These are phyloP conservation scores for Maccullochella peelii DNA, from an alignment of 2,113 vertebrate species.

Conservation along the genomic window DNA sequence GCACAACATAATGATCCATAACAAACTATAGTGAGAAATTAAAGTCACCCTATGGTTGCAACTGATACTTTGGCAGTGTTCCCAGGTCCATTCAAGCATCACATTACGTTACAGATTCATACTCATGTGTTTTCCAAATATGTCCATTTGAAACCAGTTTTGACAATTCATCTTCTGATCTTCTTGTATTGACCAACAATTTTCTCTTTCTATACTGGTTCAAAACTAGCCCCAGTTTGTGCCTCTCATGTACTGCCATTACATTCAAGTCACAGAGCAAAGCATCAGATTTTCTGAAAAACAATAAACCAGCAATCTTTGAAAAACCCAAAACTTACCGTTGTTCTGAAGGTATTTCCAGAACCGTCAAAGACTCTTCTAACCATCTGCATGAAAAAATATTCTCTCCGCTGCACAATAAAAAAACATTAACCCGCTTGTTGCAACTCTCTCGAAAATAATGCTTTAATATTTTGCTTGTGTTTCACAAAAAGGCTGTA, in stretches of 20 bases:
- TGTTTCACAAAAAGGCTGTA: too few relatives aligned
- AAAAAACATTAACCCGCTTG: too few relatives aligned
- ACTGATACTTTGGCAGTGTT: not conserved
- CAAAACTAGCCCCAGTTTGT: not conserved
- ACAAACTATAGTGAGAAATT: conserved; percentile 2
- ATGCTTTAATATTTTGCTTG: too few relatives aligned
- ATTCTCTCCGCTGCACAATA: too few relatives aligned
- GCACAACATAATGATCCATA: conserved; percentile 12
- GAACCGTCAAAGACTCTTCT: too few relatives aligned
- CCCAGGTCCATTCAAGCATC: not conserved
- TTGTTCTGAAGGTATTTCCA: too few relatives aligned
- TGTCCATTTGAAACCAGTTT: conserved; percentile 1
- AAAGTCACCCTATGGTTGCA: not conserved
- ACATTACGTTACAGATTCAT: not conserved
- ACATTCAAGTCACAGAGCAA: not conserved
- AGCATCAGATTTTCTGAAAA: not conserved
- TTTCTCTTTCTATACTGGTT: not conserved
- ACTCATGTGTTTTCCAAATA: not conserved
- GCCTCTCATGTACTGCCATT: not conserved
- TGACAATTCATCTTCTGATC: not conserved
- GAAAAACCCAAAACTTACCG: too few relatives aligned
- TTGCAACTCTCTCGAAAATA: too few relatives aligned
- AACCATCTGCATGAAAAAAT: too few relatives aligned
- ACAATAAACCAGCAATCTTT: too few relatives aligned
- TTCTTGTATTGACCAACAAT: not conserved